Conservation (phyloP, 2,888 invertebrate genomes). For the Diarsia rubi region DNA sequence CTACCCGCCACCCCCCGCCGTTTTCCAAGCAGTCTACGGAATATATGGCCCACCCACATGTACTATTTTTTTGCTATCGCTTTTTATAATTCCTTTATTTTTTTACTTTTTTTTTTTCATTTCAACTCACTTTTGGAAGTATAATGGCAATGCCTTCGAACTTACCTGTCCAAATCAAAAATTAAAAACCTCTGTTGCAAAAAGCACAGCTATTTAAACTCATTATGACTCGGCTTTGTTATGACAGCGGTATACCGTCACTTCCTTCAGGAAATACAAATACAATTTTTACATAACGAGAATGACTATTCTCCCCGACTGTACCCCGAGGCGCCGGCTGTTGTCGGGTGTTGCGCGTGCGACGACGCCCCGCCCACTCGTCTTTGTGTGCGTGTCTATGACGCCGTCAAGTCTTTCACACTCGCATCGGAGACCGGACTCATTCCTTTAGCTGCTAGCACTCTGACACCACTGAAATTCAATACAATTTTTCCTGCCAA, state of each 20-base stretch:
- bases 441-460: constrained; percentile 48
- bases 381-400: constrained; percentile 72
- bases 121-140: neutral
- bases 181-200: neutral
- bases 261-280: constrained; percentile 1
- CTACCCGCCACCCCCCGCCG: no score
- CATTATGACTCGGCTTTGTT: neutral
- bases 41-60: no score
- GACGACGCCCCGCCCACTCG: constrained; percentile 79
- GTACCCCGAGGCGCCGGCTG: constrained; percentile 77
- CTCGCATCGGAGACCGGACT: constrained; percentile 50
- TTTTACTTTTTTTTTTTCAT: neutral
- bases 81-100: no score
- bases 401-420: constrained; percentile 75
- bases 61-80: no score
- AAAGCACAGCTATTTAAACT: neutral
- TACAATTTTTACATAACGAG: constrained; percentile 6
- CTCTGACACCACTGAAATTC: constrained; percentile 58
- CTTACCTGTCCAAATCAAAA: neutral
- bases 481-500: constrained; percentile 63
- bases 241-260: neutral
- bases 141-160: neutral
- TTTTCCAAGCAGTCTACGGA: no score
- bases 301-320: constrained; percentile 55
- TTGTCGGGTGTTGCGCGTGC: constrained; percentile 74